Percentiles rank a stretch among this genome's conserved stretches.
phyloP scores from a whole-genome alignment of 2,113 vertebrate species.

The Acinonyx jubatus region DNA sequence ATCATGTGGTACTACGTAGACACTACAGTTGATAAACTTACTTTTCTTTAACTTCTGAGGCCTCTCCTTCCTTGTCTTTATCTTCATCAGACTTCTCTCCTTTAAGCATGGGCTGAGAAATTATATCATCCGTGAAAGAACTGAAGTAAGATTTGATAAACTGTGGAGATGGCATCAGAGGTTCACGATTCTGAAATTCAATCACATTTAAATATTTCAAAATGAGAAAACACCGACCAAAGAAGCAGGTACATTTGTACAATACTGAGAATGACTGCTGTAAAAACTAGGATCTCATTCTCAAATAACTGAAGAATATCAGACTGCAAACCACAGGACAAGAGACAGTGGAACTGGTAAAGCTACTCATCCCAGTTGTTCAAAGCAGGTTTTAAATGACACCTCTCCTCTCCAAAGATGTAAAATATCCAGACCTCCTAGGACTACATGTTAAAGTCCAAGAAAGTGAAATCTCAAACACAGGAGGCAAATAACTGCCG shows the following conservation, averaged over 20 bases:
- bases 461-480: not conserved
- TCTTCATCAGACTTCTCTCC: conserved; percentile 99
- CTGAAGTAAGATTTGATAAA: conserved; percentile 99
- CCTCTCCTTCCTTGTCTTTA: conserved; percentile 98
- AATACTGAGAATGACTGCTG: not conserved
- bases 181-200: conserved; percentile 94
- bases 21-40: conserved; percentile 74
- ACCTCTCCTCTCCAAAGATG: not conserved
- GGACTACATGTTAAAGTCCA: not conserved
- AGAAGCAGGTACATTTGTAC: conserved; percentile 13
- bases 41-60: conserved; percentile 95
- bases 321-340: not conserved
- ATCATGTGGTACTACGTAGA: not conserved
- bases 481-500: not conserved
- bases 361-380: not conserved
- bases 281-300: conserved; percentile 26
- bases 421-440: not conserved
- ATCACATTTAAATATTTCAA: conserved; percentile 39
- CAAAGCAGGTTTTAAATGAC: not conserved
- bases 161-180: conserved; percentile 99
- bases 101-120: conserved; percentile 97
- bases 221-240: conserved; percentile 30
- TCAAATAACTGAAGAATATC: conserved; percentile 15
- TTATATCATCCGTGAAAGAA: conserved; percentile 99
- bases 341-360: not conserved